phyloP scores from a whole-genome alignment of 2,888 invertebrate species.

The Eupeodes luniger region DNA sequence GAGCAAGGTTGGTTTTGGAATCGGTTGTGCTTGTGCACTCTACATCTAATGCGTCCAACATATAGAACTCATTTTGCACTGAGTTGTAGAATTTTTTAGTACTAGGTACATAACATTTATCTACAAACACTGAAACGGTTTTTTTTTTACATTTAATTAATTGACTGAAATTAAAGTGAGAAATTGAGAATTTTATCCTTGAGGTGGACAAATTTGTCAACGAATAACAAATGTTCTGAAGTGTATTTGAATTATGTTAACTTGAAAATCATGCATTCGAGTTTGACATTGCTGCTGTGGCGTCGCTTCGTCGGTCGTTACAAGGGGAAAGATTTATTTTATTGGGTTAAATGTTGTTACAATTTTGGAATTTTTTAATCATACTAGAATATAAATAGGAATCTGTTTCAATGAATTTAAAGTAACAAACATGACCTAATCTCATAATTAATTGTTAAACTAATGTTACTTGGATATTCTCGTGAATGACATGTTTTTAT shows the following conservation, averaged over 20 bases:
- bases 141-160: constrained; percentile 59
- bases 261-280: constrained; percentile 12
- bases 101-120: constrained; percentile 13
- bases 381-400: background rate
- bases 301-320: background rate
- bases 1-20: constrained; percentile 35
- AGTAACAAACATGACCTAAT: background rate
- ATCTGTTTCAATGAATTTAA: background rate
- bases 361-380: background rate
- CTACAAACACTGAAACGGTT: constrained; percentile 31
- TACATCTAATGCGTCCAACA: background rate
- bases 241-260: constrained; percentile 41
- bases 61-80: constrained; percentile 16
- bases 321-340: constrained; percentile 49
- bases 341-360: background rate
- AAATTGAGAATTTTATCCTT: constrained; percentile 69
- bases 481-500: background rate
- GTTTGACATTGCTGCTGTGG: constrained; percentile 44
- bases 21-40: constrained; percentile 8
- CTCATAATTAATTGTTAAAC: background rate
- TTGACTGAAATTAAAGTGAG: constrained; percentile 73
- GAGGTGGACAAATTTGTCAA: constrained; percentile 66
- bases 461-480: background rate
- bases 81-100: constrained; percentile 43
- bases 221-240: constrained; percentile 9